Evolutionary conservation across 2,888 invertebrate species (phyloP).

Genomic region (Cataglyphis altisquamis): DNA sequence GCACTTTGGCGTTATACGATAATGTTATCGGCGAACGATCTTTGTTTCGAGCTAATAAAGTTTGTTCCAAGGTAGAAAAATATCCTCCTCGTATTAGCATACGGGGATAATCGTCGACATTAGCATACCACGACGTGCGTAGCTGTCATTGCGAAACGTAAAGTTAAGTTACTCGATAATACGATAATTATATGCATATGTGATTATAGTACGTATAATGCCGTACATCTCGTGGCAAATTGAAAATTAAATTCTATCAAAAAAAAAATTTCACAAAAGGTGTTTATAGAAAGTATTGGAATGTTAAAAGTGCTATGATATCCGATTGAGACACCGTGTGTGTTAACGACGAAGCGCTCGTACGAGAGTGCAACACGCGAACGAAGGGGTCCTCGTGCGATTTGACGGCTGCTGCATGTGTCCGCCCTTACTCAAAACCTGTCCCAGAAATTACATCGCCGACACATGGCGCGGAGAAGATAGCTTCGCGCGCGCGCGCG

Average conservation of each 20-base stretch:
- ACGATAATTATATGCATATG: background rate
- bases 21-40: constrained; percentile 30
- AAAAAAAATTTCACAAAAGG: background rate
- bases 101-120: constrained; percentile 25
- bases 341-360: constrained; percentile 2
- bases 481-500: constrained; percentile 76
- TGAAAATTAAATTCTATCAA: background rate
- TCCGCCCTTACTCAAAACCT: constrained; percentile 68
- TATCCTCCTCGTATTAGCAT: constrained; percentile 33
- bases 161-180: background rate
- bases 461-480: constrained; percentile 80
- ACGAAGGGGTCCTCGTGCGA: constrained; percentile 32
- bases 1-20: background rate
- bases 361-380: constrained; percentile 43
- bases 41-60: constrained; percentile 28
- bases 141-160: background rate
- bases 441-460: constrained; percentile 58
- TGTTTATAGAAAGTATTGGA: background rate
- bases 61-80: constrained; percentile 27
- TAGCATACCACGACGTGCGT: background rate
- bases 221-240: no score
- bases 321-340: background rate
- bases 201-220: background rate
- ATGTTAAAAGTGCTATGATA: background rate
- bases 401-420: constrained; percentile 71